These are phyloP conservation scores for Aphodius sticticus DNA, from an alignment of 2,888 invertebrate species.

Conservation along the genomic window DNA sequence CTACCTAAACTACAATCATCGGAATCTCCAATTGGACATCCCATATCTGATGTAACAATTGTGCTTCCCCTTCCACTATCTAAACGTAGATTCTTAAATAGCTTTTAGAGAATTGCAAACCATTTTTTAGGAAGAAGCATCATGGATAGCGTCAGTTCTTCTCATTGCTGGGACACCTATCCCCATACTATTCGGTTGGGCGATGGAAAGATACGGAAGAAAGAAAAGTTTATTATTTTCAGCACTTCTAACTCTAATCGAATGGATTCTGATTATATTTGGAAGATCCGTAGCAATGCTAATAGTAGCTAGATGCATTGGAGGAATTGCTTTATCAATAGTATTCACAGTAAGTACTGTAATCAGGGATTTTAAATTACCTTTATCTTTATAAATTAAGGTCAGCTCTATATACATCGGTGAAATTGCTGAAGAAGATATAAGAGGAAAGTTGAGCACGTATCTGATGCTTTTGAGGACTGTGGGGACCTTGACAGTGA, in stretches of 20 bases:
- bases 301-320: conserved; percentile 68
- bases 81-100: neutral
- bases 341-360: conserved; percentile 6
- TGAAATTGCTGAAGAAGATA: conserved; percentile 60
- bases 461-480: conserved; percentile 55
- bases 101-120: neutral
- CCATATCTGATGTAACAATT: conserved; percentile 35
- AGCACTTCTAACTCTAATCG: conserved; percentile 63
- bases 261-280: conserved; percentile 59
- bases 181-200: conserved; percentile 63
- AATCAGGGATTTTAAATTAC: neutral
- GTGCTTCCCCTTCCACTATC: conserved; percentile 10
- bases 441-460: conserved; percentile 58
- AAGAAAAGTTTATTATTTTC: conserved; percentile 64
- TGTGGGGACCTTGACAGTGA: conserved; percentile 56
- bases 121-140: conserved; percentile 59
- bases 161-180: conserved; percentile 66
- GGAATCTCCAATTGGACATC: conserved; percentile 43
- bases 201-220: conserved; percentile 66
- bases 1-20: conserved; percentile 39
- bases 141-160: conserved; percentile 67
- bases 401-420: conserved; percentile 57
- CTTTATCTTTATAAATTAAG: conserved; percentile 39
- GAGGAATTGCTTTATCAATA: conserved; percentile 76
- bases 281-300: conserved; percentile 61